Conservation (phyloP, 2,113 vertebrate genomes). For the Phrynosoma platyrhinos region DNA sequence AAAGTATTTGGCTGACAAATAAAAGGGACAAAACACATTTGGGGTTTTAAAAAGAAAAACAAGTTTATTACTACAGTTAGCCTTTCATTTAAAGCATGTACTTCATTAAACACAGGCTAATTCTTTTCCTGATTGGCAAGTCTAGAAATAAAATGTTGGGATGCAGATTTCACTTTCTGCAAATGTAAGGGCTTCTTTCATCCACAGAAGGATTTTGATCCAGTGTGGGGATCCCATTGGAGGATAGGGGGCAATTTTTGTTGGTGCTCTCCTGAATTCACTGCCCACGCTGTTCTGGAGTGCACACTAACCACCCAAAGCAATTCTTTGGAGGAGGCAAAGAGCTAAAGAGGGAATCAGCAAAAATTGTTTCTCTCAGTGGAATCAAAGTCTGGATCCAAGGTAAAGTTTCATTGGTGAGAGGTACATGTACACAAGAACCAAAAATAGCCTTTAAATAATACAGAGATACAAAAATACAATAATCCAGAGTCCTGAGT, state of each 20-base stretch:
- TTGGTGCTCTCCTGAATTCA: background rate
- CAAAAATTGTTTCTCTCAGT: background rate
- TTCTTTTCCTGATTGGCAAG: background rate
- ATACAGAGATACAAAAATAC: too few species aligned
- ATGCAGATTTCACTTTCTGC: background rate
- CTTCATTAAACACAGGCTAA: background rate
- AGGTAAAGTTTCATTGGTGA: background rate
- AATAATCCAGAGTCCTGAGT: background rate
- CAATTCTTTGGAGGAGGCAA: too few species aligned
- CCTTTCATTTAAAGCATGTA: background rate
- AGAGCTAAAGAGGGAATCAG: background rate
- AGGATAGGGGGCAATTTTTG: background rate
- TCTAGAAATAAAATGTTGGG: background rate
- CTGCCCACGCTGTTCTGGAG: background rate
- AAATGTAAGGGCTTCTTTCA: background rate
- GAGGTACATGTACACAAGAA: background rate
- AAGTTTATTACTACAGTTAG: background rate
- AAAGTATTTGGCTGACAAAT: constrained; percentile 54
- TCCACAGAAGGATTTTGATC: background rate
- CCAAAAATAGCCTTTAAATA: background rate
- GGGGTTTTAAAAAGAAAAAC: background rate
- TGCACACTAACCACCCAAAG: background rate
- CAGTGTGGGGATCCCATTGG: background rate
- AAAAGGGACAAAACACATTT: constrained; percentile 14
- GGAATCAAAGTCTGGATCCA: background rate